phyloP scores from a whole-genome alignment of 2,797 vertebrate genomes.

The Gymnodraco acuticeps region DNA sequence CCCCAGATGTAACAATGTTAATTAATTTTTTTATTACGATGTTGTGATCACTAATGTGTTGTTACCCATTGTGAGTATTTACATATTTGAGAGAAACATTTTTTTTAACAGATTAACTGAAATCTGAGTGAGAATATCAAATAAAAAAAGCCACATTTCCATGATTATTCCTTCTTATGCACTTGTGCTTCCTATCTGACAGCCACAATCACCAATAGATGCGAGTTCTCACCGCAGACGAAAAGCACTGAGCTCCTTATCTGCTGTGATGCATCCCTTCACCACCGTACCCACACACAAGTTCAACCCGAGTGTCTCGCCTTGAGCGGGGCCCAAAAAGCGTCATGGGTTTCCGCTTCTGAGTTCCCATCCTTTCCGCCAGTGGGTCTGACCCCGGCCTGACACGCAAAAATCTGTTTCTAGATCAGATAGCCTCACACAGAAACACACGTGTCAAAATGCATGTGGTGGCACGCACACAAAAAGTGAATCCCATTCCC shows the following conservation, averaged over 20 bases:
- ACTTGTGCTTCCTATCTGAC: conserved; percentile 54
- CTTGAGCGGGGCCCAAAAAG: conserved; percentile 66
- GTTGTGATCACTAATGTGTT: too few species aligned
- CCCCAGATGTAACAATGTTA: too few species aligned
- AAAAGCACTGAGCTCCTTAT: conserved; percentile 60
- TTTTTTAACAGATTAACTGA: background rate
- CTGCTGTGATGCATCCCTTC: conserved; percentile 57
- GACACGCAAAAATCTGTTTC: conserved; percentile 64
- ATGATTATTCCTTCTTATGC: conserved; percentile 33
- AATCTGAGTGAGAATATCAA: conserved; percentile 28
- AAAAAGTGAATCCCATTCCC: conserved; percentile 61
- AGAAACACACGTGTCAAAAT: conserved; percentile 58
- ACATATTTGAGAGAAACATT: too few species aligned
- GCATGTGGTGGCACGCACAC: conserved; percentile 40
- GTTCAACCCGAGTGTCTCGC: conserved; percentile 78
- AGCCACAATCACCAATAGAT: conserved; percentile 40
- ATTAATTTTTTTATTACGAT: too few species aligned
- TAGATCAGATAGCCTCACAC: conserved; percentile 71
- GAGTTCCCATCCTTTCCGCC: conserved; percentile 73
- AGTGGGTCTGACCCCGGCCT: conserved; percentile 69
- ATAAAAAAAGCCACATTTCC: conserved; percentile 35
- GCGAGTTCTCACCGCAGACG: conserved; percentile 58
- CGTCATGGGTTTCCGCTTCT: conserved; percentile 76
- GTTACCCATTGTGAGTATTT: too few species aligned
- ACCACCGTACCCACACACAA: conserved; percentile 69